Base-by-base conservation (phyloP, 1,140 invertebrate genomes). In the Whitmania pigra region DNA sequence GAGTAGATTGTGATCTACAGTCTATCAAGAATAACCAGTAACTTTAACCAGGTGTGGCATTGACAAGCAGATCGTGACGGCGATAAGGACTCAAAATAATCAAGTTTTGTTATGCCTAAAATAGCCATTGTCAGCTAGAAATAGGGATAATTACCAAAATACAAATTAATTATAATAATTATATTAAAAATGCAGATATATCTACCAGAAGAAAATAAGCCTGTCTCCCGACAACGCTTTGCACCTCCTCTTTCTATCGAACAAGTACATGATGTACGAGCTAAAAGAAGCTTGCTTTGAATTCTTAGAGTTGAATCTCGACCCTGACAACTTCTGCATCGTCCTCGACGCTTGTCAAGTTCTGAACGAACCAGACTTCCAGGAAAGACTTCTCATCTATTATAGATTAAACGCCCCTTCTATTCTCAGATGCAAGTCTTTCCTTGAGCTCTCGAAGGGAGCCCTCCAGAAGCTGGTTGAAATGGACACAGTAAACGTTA, bases 181-280 rank as follows among this genome's bases (percentile, higher is more conserved):
- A 11, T 13, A 4, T 49, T 1, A 49, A 49, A 49, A 49, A 15
- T 11, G 43, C 11, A 63, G 57, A 15, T 63, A 25, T 17, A 31
- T 63, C 22, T 63, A 63, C 18, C 13, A 63, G 22, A 31, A 63
- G 29, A 31, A 63, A 63, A 11, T 17, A n/a, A 63, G 9, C 11
- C 57, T 63, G 20, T 11, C 22, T 3, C 11, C 22, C 9, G 15
- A 63, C 22, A 63, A 63, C 29, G 29, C 29, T 1, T 13, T 63
- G 57, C 22, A 4, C 29, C 57, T 63, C 11, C 11, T 63, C 11
- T 31, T 25, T 15, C 57, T 63, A 7, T 11, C 22, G 22, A 22
- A 63, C 57, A 63, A 63, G 29, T 63, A 63, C 15, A 63, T 63
- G 57, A 63, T 63, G 57, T 11, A 63, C 11, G 57, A 63, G 6